A percentile compares a stretch with the other conserved stretches of the same genome.
Evolutionary conservation across 2,888 invertebrate species (phyloP).

Genomic region (Tubiluchus corallicola): DNA sequence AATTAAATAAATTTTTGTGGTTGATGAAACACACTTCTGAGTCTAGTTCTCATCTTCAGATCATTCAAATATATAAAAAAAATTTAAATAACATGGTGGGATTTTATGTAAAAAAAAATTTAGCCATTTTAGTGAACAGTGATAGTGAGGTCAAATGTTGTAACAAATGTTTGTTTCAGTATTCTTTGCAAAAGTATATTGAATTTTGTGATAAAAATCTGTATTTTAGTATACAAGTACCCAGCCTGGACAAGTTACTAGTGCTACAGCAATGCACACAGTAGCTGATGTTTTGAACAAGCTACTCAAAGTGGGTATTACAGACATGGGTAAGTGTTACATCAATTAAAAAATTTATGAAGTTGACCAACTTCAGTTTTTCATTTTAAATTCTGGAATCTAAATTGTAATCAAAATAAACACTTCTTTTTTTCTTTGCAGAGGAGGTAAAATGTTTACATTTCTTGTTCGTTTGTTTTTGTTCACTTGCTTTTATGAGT

Average conservation of each 20-base stretch:
- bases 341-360: not conserved
- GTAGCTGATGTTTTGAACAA: conserved; percentile 80
- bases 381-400: conserved; percentile 2
- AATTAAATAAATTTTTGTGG: too few species aligned
- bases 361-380: not conserved
- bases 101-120: too few species aligned
- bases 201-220: too few species aligned
- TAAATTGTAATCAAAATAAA: conserved; percentile 1
- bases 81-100: too few species aligned
- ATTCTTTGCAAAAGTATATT: too few species aligned
- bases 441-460: conserved; percentile 4
- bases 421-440: conserved; percentile 8
- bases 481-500: not conserved
- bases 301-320: conserved; percentile 75
- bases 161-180: too few species aligned
- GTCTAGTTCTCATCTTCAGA: too few species aligned
- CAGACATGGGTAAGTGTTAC: conserved; percentile 47
- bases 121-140: too few species aligned
- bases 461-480: not conserved
- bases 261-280: conserved; percentile 61
- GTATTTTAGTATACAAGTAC: too few species aligned
- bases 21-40: too few species aligned
- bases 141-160: too few species aligned
- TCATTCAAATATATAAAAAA: too few species aligned
- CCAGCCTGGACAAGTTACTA: conserved; percentile 13